Conservation (phyloP, 2,113 vertebrate species). For the Ammodytes dubius region DNA sequence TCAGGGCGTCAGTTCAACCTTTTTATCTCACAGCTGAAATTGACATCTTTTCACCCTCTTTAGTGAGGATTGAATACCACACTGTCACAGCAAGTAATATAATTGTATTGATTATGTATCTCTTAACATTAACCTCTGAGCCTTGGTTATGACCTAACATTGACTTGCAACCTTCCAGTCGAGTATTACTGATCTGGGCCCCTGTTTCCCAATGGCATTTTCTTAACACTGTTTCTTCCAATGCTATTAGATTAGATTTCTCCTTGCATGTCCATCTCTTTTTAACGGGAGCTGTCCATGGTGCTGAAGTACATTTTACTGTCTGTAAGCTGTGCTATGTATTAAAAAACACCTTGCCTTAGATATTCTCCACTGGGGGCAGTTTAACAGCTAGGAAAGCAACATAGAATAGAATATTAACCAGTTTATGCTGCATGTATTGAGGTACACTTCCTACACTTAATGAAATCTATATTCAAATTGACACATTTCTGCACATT, state of each 20-base stretch:
- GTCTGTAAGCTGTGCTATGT: not conserved
- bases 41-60: not conserved
- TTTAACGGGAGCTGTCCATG: not conserved
- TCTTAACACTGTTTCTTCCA: too few species aligned
- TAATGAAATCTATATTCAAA: not conserved
- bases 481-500: not conserved
- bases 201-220: too few species aligned
- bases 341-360: not conserved
- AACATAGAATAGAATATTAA: conserved; percentile 4
- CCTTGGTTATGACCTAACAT: not conserved
- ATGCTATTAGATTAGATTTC: too few species aligned
- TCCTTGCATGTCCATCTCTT: not conserved
- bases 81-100: not conserved
- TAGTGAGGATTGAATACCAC: not conserved
- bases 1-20: not conserved
- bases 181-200: not conserved
- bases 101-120: not conserved
- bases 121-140: not conserved
- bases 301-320: not conserved
- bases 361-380: conserved; percentile 9
- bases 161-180: not conserved
- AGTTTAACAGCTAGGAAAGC: conserved; percentile 8
- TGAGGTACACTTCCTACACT: not conserved
- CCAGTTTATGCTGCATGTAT: not conserved
- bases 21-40: conserved; percentile 28